These are phyloP conservation scores for Scaptomyza flava DNA, from an alignment of 2,888 invertebrate species.

Conservation along the genomic window DNA sequence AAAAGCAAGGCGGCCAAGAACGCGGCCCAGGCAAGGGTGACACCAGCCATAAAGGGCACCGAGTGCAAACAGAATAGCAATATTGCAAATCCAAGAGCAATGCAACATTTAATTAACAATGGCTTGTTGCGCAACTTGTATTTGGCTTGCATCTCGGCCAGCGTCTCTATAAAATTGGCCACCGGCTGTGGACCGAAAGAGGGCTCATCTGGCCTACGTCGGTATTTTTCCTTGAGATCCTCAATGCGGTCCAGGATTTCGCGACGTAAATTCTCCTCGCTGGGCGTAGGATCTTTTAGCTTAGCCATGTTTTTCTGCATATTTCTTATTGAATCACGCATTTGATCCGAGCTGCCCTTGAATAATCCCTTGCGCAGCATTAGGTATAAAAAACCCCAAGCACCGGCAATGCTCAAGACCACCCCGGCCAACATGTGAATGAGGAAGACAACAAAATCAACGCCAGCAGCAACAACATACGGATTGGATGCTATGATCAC, in stretches of 20 bases:
- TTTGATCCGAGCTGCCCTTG: constrained; percentile 86
- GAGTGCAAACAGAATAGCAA: constrained; percentile 92
- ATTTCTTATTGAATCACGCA: constrained; percentile 91
- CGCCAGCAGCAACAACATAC: constrained; percentile 84
- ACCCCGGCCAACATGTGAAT: constrained; percentile 92
- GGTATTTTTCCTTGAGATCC: constrained; percentile 87
- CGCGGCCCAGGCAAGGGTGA: constrained; percentile 94
- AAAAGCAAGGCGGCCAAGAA: constrained; percentile 91
- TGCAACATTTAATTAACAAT: constrained; percentile 89
- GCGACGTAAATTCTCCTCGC: constrained; percentile 91
- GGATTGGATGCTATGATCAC: constrained; percentile 81
- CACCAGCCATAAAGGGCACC: constrained; percentile 88
- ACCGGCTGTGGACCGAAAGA: constrained; percentile 73
- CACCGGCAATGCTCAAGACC: constrained; percentile 77
- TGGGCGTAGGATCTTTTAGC: constrained; percentile 91
- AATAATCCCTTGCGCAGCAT: constrained; percentile 89
- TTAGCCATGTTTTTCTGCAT: constrained; percentile 89
- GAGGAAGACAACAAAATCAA: constrained; percentile 91
- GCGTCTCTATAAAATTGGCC: constrained; percentile 87
- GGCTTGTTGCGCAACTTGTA: constrained; percentile 91
- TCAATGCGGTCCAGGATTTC: constrained; percentile 90
- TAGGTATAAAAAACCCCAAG: constrained; percentile 89
- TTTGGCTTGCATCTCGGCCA: constrained; percentile 87
- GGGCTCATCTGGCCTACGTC: constrained; percentile 80
- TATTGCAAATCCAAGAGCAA: constrained; percentile 90